A percentile compares a stretch with the other conserved stretches of the same genome.
Evolutionary conservation across 2,888 invertebrate species (phyloP).

Genomic region (Eucera pruinosa): DNA sequence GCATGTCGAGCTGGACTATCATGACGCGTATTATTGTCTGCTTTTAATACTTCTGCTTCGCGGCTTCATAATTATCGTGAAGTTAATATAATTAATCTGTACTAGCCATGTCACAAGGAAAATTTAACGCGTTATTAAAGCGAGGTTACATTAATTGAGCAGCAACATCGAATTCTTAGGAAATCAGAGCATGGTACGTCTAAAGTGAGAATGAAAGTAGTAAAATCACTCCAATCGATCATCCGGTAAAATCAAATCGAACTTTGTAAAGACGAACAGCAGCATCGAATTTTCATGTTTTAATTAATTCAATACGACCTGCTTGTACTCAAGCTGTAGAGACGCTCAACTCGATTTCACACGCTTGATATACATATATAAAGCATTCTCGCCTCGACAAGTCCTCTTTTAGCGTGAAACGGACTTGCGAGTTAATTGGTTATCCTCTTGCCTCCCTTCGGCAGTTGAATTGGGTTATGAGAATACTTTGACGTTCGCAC

Average conservation of each 20-base stretch:
- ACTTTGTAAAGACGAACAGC: constrained; percentile 21
- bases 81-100: constrained; percentile 20
- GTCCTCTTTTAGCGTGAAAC: constrained; percentile 25
- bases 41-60: not conserved
- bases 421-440: constrained; percentile 42
- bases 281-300: too few species aligned
- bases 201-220: not conserved
- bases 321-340: constrained; percentile 43
- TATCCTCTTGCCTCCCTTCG: not conserved
- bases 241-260: constrained; percentile 28
- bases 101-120: too few species aligned
- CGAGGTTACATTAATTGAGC: constrained; percentile 15
- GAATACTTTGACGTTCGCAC: constrained; percentile 40
- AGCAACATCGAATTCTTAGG: constrained; percentile 14
- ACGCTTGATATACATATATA: constrained; percentile 53
- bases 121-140: constrained; percentile 2
- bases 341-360: constrained; percentile 30
- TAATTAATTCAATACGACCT: constrained; percentile 43
- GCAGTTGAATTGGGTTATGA: constrained; percentile 34
- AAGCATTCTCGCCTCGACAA: constrained; percentile 17
- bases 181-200: not conserved
- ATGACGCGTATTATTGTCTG: too few species aligned
- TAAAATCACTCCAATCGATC: not conserved
- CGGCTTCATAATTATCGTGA: not conserved
- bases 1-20: not conserved